phyloP scores from a whole-genome alignment of 2,888 invertebrate species.

The Empis stercorea region DNA sequence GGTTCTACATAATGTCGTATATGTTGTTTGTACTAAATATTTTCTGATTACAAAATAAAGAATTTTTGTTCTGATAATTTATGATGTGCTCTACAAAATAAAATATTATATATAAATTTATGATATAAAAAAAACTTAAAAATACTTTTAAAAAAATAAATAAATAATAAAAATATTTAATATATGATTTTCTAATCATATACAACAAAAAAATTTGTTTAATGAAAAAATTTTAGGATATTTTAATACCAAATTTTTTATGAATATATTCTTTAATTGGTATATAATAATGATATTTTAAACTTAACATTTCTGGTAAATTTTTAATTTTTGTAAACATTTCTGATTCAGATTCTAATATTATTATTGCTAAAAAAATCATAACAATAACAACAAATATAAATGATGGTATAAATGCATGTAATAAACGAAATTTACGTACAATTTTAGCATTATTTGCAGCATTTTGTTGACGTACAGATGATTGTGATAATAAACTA shows the following conservation, averaged over 20 bases:
- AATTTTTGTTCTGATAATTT: too few species aligned
- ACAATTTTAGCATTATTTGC: constrained; percentile 30
- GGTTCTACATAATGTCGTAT: too few species aligned
- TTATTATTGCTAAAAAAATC: constrained; percentile 51
- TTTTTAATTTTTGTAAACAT: constrained; percentile 54
- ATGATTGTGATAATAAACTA: constrained; percentile 2
- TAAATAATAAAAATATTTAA: too few species aligned
- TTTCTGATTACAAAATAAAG: too few species aligned
- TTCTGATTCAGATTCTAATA: constrained; percentile 69
- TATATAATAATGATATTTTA: constrained; percentile 69
- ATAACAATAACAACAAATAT: constrained; percentile 58
- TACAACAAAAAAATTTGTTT: too few species aligned
- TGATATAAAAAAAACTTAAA: too few species aligned
- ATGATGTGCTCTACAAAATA: too few species aligned
- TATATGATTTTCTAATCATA: too few species aligned
- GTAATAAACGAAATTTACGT: constrained; percentile 49
- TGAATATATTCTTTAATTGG: constrained; percentile 64
- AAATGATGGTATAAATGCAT: constrained; percentile 66
- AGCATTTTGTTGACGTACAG: constrained; percentile 16
- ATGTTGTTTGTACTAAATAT: too few species aligned
- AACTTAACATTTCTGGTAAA: constrained; percentile 62
- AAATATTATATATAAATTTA: too few species aligned
- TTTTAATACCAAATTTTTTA: constrained; percentile 10
- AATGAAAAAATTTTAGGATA: too few species aligned
- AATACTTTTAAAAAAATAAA: too few species aligned